A percentile compares a stretch with the other conserved stretches of the same genome.
Conservation (phyloP, 2,797 vertebrate genomes). For the Hafferia zeledoni region DNA sequence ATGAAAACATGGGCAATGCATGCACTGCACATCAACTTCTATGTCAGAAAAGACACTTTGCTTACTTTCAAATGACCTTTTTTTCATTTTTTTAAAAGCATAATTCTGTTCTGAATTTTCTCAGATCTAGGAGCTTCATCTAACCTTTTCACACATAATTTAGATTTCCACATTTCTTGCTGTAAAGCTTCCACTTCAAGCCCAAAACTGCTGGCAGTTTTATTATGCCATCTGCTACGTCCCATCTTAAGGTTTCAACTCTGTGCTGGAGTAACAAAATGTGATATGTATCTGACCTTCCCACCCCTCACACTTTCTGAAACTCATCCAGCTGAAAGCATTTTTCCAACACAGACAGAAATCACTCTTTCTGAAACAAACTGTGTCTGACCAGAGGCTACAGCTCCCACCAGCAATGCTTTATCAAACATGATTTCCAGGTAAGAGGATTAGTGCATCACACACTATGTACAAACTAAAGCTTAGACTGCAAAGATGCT, state of each 20-base stretch:
- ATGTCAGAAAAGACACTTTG: neutral
- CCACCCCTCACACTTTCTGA: neutral
- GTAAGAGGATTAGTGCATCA: slow-evolving; percentile 39
- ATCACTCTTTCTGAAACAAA: neutral
- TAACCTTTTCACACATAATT: neutral
- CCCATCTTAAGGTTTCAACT: neutral
- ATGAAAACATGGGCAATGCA: neutral
- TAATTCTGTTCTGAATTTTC: neutral
- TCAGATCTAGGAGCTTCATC: neutral
- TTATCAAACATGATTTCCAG: slow-evolving; percentile 6
- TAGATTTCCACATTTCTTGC: neutral
- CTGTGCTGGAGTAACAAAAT: neutral
- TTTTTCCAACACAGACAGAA: neutral
- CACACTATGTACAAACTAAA: neutral
- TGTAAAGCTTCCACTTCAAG: neutral
- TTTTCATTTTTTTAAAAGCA: neutral
- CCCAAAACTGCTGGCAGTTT: slow-evolving; percentile 12
- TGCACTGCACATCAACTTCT: neutral
- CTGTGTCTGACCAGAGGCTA: neutral
- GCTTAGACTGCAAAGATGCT: neutral
- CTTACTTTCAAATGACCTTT: neutral
- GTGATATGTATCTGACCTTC: neutral
- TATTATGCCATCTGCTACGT: slow-evolving; percentile 20
- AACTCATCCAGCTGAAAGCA: neutral
- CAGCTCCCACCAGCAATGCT: neutral